Evolutionary conservation across 2,113 vertebrate species (phyloP), one percentile per base, ranked within the genome.

Genomic region (Nettapus auritus): DNA sequence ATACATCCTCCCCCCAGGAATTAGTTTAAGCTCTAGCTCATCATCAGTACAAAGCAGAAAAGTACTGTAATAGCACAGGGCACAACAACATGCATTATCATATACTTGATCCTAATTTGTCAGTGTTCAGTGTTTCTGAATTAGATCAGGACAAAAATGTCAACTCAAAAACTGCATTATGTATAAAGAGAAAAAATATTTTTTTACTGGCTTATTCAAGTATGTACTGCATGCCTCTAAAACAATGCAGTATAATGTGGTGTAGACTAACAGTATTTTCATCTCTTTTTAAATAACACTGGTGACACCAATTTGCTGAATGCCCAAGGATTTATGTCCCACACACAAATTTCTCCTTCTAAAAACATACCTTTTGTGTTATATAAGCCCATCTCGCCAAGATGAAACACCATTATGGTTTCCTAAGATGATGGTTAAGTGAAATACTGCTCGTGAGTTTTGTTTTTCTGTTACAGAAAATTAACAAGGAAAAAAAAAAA

Each of bases 1-100:
- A 1, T 7, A 31, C 11, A 6, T 23, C 7, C 11, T 40, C 42
- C 50, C 0, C 0, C 8, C 66, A 36, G 60, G 22, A 21, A 66
- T 38, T n/a, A 55, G 28, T 56, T 44, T 15, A 33, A 70, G 20
- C 38, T 60, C 12, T 36, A 89, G 62, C 56, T 79, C 66, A 71
- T 31, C 44, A 22, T 11, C 56, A 46, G 31, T 44, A 68, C 46
- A 52, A 26, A 76, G 48, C 29, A 76, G 70, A 79, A 1, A 0
- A 16, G 13, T 68, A 8, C 7, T 48, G 52, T 25, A 18, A 34
- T 2, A 62, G 79, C 20, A 50, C 11, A 64, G 40, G 28, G 53
- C 40, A 40, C 28, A 76, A 59, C 2, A 88, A 34, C 29, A 42
- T 33, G 31, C 7, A 57, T 55, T 29, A 38, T 21, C 52, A 18